Evolutionary conservation across 53 echinoderm and acorn worm genomes (phyloP).

Genomic region (Echinometra lucunter): DNA sequence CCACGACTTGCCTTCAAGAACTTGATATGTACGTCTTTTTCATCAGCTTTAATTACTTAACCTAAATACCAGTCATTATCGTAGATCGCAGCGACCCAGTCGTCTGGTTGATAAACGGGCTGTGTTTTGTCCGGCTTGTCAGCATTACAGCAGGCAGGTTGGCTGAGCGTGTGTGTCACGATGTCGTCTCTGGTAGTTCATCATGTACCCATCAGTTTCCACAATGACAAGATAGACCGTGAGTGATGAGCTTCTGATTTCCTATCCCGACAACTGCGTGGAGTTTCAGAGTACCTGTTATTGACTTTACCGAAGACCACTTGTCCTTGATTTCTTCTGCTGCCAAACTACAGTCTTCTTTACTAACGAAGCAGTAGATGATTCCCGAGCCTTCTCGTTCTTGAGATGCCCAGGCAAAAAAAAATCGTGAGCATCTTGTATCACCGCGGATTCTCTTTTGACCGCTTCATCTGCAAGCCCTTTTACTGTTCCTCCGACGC

Average conservation of each 20-base stretch:
- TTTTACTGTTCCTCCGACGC: slow-evolving; percentile 74
- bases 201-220: background rate
- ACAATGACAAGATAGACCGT: background rate
- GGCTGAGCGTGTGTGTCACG: background rate
- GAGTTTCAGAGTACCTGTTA: background rate
- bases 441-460: slow-evolving; percentile 67
- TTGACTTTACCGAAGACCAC: background rate
- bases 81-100: slow-evolving; percentile 74
- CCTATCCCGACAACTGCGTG: background rate
- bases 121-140: too few species aligned
- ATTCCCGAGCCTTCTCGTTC: slow-evolving; percentile 57
- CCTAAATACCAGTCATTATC: slow-evolving; percentile 64
- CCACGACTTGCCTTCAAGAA: background rate
- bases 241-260: background rate
- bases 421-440: slow-evolving; percentile 74
- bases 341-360: too few species aligned
- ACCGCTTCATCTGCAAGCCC: slow-evolving; percentile 75
- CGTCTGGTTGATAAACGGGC: slow-evolving; percentile 59
- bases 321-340: too few species aligned
- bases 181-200: background rate
- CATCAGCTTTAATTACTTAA: slow-evolving; percentile 56
- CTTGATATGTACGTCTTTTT: slow-evolving; percentile 46
- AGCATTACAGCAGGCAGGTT: too few species aligned
- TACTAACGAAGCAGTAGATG: too few species aligned
- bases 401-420: slow-evolving; percentile 72